Conservation (phyloP, 1,140 invertebrate species). For the Danaus plexippus region DNA sequence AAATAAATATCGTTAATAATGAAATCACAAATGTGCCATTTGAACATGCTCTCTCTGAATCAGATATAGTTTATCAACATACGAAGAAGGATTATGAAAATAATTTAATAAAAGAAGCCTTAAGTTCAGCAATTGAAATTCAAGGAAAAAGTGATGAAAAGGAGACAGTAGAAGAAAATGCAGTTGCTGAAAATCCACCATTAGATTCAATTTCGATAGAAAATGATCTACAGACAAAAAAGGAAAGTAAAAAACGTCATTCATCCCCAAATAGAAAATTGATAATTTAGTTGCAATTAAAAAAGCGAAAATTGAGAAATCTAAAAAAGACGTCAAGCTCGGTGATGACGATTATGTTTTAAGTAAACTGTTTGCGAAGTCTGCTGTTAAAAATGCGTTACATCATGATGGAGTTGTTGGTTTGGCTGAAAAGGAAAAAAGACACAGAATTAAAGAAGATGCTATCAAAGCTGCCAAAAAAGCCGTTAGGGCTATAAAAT, state of each 20-base stretch:
- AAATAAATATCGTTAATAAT: conserved; percentile 69
- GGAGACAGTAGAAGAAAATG: conserved; percentile 6
- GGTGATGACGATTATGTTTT: conserved; percentile 74
- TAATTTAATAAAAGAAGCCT: conserved; percentile 57
- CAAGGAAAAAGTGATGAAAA: conserved; percentile 27
- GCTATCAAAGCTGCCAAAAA: conserved; percentile 66
- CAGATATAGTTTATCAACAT: conserved; percentile 70
- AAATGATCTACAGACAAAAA: conserved; percentile 18
- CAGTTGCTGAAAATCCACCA: conserved; percentile 6
- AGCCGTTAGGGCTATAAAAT: conserved; percentile 71
- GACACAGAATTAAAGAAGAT: conserved; percentile 68
- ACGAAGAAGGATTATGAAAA: conserved; percentile 62
- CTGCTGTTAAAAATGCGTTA: conserved; percentile 72
- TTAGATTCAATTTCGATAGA: conserved; percentile 1
- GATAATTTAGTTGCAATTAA: conserved; percentile 53
- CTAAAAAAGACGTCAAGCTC: conserved; percentile 37
- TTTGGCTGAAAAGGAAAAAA: conserved; percentile 64
- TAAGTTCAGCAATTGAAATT: conserved; percentile 32
- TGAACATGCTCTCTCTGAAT: conserved; percentile 68
- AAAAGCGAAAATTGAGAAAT: conserved; percentile 53
- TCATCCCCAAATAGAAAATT: conserved; percentile 34
- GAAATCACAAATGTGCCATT: conserved; percentile 70
- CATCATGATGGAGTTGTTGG: conserved; percentile 73
- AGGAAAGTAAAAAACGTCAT: conserved; percentile 40
- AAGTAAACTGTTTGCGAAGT: conserved; percentile 73